Conservation (phyloP, 2,888 invertebrate genomes). For the Strigamia crassipes region DNA sequence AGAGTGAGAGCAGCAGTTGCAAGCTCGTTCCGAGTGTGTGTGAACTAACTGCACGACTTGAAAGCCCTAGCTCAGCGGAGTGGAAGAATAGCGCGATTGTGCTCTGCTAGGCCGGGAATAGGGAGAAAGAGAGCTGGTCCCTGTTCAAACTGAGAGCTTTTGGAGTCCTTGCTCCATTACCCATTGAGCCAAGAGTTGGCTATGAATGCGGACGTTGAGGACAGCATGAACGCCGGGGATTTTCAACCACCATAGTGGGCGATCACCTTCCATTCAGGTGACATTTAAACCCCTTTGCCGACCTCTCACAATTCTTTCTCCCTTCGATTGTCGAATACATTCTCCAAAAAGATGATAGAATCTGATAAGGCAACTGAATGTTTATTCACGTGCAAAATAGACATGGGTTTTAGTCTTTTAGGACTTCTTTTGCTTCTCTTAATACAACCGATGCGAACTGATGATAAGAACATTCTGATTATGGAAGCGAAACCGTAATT, state of each 20-base stretch:
- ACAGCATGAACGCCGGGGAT: conserved; percentile 37
- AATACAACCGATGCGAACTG: no score
- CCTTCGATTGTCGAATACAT: conserved; percentile 35
- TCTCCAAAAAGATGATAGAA: conserved; percentile 7
- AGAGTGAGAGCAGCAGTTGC: conserved; percentile 14
- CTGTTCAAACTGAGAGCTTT: conserved; percentile 40
- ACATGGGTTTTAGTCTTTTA: not conserved
- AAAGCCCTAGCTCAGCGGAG: conserved; percentile 33
- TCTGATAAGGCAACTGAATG: conserved; percentile 11
- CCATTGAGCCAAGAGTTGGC: conserved; percentile 42
- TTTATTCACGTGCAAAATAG: conserved; percentile 25
- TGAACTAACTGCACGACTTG: conserved; percentile 33
- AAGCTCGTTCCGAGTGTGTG: conserved; percentile 18
- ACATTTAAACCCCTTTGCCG: conserved; percentile 36
- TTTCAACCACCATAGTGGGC: conserved; percentile 35
- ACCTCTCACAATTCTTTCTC: conserved; percentile 29
- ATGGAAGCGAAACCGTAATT: no score
- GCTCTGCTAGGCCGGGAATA: conserved; percentile 1
- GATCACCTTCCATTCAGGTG: conserved; percentile 40
- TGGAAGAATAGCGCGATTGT: conserved; percentile 42
- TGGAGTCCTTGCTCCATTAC: conserved; percentile 40
- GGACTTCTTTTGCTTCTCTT: not conserved
- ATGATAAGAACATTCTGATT: no score
- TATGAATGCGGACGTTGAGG: conserved; percentile 40
- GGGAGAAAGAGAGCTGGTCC: conserved; percentile 42